Conservation (phyloP, 2,888 invertebrate species). For the Gisinianus flammeolus region DNA sequence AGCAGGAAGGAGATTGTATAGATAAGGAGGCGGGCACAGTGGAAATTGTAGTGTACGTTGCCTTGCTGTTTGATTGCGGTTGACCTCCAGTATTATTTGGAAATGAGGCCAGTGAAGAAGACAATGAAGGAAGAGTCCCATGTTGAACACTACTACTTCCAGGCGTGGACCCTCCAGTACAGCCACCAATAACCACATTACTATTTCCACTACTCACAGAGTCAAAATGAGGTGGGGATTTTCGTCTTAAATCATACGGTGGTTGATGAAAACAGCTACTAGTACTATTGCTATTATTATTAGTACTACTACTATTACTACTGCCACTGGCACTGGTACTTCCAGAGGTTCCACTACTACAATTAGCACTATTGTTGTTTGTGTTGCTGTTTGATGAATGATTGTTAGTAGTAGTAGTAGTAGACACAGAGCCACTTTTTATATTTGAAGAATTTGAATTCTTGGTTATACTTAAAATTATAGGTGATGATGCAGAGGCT, state of each 20-base stretch:
- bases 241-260: constrained; percentile 87
- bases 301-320: constrained; percentile 4
- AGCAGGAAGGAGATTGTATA: constrained; percentile 39
- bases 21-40: constrained; percentile 11
- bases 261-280: constrained; percentile 72
- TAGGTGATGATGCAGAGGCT: constrained; percentile 45
- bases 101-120: constrained; percentile 28
- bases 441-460: no score
- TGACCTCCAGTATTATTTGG: constrained; percentile 25
- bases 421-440: constrained; percentile 15
- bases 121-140: constrained; percentile 13
- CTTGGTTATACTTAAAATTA: background rate
- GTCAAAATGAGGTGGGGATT: constrained; percentile 76
- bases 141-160: constrained; percentile 18
- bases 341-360: constrained; percentile 54
- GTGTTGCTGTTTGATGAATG: constrained; percentile 65
- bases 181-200: constrained; percentile 68
- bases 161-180: constrained; percentile 60
- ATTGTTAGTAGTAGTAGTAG: background rate
- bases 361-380: constrained; percentile 66
- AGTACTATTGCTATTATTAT: background rate
- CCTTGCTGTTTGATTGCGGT: background rate
- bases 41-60: background rate
- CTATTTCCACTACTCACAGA: constrained; percentile 66
- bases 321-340: constrained; percentile 1